phyloP scores from a whole-genome alignment of 2,888 invertebrate species.

The Erynnis tages region DNA sequence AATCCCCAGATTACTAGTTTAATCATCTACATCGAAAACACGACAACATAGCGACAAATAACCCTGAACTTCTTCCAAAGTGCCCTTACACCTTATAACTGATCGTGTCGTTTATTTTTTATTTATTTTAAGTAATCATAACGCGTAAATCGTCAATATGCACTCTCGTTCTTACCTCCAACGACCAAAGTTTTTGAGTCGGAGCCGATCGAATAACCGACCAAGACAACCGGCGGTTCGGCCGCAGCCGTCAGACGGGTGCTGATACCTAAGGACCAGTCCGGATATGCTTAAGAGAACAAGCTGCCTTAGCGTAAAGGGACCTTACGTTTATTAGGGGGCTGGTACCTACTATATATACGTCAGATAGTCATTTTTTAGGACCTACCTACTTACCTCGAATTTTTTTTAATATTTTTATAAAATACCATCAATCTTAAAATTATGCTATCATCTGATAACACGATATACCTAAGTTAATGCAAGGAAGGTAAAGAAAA shows the following conservation, averaged over 20 bases:
- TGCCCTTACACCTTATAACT: conserved; percentile 8
- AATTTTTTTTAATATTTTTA: no score
- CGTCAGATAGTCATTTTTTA: neutral
- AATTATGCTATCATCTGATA: no score
- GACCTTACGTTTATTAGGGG: neutral
- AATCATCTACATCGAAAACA: conserved; percentile 10
- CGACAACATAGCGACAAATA: conserved; percentile 1
- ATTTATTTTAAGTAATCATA: conserved; percentile 15
- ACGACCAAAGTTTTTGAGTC: conserved; percentile 76
- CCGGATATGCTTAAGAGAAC: conserved; percentile 51
- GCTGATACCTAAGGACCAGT: conserved; percentile 75
- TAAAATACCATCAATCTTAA: no score
- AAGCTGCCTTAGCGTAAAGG: conserved; percentile 4
- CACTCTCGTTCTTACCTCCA: conserved; percentile 68
- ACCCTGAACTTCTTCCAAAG: neutral
- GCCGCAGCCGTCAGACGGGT: conserved; percentile 72
- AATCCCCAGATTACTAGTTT: neutral
- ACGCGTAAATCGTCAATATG: conserved; percentile 36
- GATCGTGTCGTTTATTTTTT: conserved; percentile 2
- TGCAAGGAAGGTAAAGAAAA: no score
- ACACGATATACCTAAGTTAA: no score
- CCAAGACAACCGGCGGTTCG: conserved; percentile 68
- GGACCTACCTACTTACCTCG: no score
- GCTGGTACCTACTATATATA: neutral
- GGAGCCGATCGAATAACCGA: conserved; percentile 72